These are phyloP conservation scores for Indri indri DNA, from an alignment of 2,113 vertebrate species.

Conservation along the genomic window DNA sequence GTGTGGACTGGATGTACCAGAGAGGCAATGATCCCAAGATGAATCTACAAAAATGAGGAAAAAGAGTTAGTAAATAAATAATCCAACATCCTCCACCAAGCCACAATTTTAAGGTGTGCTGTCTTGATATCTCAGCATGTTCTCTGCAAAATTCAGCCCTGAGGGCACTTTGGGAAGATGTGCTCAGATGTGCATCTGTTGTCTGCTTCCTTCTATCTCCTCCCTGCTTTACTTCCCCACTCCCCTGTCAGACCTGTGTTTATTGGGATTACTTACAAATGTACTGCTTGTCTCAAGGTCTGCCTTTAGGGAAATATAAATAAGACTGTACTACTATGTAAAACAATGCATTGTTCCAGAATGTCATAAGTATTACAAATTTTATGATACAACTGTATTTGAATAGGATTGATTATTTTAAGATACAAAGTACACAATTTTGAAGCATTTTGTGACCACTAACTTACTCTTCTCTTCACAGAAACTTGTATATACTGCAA, in stretches of 20 bases:
- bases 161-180: not conserved
- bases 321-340: not conserved
- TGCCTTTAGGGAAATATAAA: not conserved
- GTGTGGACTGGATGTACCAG: not conserved
- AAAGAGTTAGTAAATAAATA: not conserved
- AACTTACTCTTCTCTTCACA: not conserved
- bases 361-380: not conserved
- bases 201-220: not conserved
- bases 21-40: not conserved
- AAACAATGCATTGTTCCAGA: not conserved
- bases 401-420: not conserved
- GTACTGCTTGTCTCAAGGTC: not conserved
- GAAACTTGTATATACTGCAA: not conserved
- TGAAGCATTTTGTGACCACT: not conserved
- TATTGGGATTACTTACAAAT: not conserved
- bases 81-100: not conserved
- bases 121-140: not conserved
- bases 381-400: not conserved
- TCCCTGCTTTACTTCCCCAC: accelerated
- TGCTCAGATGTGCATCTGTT: not conserved
- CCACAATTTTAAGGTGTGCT: not conserved
- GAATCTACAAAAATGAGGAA: not conserved
- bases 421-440: not conserved
- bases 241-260: not conserved
- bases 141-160: not conserved